phyloP scores from a whole-genome alignment of 2,888 invertebrate species.

The Macroteleia sp. region DNA sequence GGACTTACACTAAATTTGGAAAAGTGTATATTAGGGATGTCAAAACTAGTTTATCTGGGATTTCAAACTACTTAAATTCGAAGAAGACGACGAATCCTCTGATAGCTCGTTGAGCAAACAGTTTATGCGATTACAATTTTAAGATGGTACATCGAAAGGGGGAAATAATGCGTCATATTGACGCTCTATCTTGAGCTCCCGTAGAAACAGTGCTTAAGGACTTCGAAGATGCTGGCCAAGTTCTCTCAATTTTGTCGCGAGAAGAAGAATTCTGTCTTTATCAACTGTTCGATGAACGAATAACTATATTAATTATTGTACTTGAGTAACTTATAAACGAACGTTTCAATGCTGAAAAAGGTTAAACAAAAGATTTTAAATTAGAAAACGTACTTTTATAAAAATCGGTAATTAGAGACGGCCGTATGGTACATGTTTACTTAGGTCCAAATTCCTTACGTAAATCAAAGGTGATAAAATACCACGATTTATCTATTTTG shows the following conservation, averaged over 20 bases:
- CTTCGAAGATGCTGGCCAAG: background rate
- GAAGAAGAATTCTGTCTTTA: slow-evolving; percentile 12
- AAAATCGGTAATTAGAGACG: no score
- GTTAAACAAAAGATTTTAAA: no score
- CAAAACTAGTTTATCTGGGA: no score
- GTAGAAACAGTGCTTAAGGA: background rate
- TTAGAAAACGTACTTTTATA: no score
- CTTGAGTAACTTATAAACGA: slow-evolving; percentile 10
- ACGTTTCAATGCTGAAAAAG: slow-evolving; percentile 12
- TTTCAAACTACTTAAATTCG: background rate
- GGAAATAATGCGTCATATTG: slow-evolving; percentile 2
- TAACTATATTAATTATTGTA: background rate
- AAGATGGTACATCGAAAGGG: slow-evolving; percentile 22
- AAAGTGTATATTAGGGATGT: no score
- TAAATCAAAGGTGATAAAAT: no score
- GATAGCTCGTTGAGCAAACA: slow-evolving; percentile 53
- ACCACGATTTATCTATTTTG: no score
- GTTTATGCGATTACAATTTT: slow-evolving; percentile 33
- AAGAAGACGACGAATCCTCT: slow-evolving; percentile 63
- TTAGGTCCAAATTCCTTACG: no score
- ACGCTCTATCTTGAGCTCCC: slow-evolving; percentile 25
- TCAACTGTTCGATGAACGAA: slow-evolving; percentile 11
- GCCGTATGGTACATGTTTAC: no score
- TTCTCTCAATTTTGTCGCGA: background rate
- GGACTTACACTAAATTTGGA: no score